Evolutionary conservation across 2,113 vertebrate species (phyloP).

Genomic region (Spheniscus mendiculus): DNA sequence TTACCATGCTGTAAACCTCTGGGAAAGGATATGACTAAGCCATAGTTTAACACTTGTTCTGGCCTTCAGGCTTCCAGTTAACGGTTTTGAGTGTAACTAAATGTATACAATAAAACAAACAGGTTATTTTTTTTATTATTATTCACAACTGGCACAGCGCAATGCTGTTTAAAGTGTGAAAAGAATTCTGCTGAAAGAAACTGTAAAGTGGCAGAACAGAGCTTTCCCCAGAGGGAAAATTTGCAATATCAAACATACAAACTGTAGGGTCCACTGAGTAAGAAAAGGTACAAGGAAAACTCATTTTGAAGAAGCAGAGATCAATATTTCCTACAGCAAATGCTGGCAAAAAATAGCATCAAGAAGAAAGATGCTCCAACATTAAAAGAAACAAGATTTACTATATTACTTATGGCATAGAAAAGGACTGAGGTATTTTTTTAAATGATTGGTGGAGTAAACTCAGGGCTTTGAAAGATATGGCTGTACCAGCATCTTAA

Average conservation of each 20-base stretch:
- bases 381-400: constrained; percentile 19
- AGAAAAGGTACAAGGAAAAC: constrained; percentile 38
- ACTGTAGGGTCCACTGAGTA: background rate
- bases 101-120: background rate
- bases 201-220: background rate
- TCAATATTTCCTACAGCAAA: constrained; percentile 47
- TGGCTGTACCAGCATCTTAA: background rate
- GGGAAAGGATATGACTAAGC: background rate
- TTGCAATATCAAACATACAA: constrained; percentile 17
- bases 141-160: background rate
- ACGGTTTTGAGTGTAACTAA: background rate
- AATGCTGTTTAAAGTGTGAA: constrained; percentile 9
- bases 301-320: constrained; percentile 39
- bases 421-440: background rate
- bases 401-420: background rate
- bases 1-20: background rate
- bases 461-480: constrained; percentile 6
- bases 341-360: background rate
- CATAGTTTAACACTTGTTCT: background rate
- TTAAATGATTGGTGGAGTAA: constrained; percentile 16
- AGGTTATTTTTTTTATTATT: background rate
- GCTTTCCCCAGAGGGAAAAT: background rate
- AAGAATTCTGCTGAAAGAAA: constrained; percentile 14
- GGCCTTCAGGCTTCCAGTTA: background rate
- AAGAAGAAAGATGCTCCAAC: constrained; percentile 25